Conservation (phyloP, 2,797 vertebrate species). For the Anisognathus igniventris region DNA sequence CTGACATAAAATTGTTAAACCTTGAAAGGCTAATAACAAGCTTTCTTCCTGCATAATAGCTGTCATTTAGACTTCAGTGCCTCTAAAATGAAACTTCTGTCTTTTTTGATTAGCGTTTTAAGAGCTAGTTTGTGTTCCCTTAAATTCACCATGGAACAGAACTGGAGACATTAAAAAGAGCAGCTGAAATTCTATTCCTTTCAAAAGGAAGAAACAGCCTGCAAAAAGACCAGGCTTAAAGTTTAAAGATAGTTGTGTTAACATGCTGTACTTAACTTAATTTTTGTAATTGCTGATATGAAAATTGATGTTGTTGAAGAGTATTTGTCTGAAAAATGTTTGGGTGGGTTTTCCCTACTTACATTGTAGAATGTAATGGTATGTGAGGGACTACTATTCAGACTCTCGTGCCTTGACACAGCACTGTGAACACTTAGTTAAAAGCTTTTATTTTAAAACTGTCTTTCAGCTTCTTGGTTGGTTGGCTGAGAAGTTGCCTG, state of each 20-base stretch:
- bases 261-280: not conserved
- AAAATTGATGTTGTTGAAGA: not conserved
- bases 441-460: not conserved
- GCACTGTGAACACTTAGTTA: not conserved
- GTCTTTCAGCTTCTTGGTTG: conserved; percentile 86
- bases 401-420: not conserved
- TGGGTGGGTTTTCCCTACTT: not conserved
- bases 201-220: not conserved
- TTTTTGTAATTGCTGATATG: not conserved
- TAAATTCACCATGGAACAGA: not conserved
- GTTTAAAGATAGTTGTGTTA: not conserved
- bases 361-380: not conserved
- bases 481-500: conserved; percentile 92
- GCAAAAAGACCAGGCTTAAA: not conserved
- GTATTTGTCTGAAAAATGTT: not conserved
- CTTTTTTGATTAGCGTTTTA: not conserved
- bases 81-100: not conserved
- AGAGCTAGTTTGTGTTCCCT: not conserved
- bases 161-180: not conserved
- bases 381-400: not conserved
- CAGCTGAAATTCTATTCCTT: not conserved
- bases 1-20: not conserved
- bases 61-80: not conserved
- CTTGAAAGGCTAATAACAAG: not conserved
- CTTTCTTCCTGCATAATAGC: not conserved